Percentiles rank a stretch among this genome's conserved stretches.
phyloP scores from a whole-genome alignment of 2,113 vertebrate genomes.

The Scytalopus superciliaris region DNA sequence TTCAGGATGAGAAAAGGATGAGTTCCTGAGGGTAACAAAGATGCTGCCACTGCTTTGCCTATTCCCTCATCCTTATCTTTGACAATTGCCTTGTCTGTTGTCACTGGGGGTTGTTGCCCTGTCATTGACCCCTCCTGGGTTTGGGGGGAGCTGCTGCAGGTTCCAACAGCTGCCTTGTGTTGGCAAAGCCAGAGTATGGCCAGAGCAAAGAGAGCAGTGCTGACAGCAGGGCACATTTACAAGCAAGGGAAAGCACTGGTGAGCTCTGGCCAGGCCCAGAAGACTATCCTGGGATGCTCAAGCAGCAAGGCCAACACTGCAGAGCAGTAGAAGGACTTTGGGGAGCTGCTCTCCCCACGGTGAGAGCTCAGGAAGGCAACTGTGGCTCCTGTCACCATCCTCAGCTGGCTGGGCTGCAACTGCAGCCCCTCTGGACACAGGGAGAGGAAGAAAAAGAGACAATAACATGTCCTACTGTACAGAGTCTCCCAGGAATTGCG shows the following conservation, averaged over 20 bases:
- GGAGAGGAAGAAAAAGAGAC: neutral
- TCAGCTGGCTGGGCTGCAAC: neutral
- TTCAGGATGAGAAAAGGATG: neutral
- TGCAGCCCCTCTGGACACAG: accelerated
- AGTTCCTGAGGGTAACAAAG: neutral
- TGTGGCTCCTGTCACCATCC: neutral
- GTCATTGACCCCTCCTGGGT: neutral
- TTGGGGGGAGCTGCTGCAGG: neutral
- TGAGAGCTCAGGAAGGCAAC: neutral
- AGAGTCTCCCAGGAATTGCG: neutral
- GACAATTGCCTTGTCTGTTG: neutral
- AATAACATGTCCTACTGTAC: neutral
- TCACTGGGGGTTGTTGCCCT: neutral
- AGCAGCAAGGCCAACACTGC: neutral
- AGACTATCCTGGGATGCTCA: neutral
- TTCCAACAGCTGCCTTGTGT: too few relatives aligned
- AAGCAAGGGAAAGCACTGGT: neutral
- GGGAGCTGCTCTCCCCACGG: neutral
- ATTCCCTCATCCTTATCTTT: neutral
- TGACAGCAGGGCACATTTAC: neutral
- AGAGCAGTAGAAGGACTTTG: neutral
- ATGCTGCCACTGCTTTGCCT: neutral
- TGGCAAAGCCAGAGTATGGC: neutral
- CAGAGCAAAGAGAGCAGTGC: neutral
- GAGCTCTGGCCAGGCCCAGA: neutral